Conservation (phyloP, 2,113 vertebrate genomes). For the Nycticryphes semicollaris region DNA sequence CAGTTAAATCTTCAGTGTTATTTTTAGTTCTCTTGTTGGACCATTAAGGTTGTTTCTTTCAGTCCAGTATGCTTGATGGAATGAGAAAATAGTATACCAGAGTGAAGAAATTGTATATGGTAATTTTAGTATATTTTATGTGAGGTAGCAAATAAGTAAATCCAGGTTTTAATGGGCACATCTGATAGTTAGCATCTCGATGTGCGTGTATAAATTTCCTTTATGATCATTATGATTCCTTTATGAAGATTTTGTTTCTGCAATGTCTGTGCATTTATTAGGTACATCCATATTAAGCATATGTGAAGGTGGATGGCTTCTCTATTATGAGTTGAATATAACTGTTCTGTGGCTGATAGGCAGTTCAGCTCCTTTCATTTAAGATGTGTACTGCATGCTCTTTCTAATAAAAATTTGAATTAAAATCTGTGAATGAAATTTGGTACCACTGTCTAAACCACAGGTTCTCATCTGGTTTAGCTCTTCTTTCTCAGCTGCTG, state of each 20-base stretch:
- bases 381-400: neutral
- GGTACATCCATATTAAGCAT: neutral
- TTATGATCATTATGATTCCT: neutral
- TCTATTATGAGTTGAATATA: neutral
- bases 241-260: neutral
- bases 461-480: constrained; percentile 10
- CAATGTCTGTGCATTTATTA: neutral
- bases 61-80: neutral
- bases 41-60: neutral
- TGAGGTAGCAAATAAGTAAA: neutral
- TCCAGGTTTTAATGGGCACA: neutral
- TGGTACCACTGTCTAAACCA: neutral
- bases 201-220: neutral
- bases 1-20: neutral
- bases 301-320: neutral
- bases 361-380: neutral
- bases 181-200: neutral
- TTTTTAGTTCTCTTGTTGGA: constrained; percentile 8
- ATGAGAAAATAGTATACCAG: neutral
- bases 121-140: neutral
- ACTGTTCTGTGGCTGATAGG: neutral
- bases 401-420: constrained; percentile 4
- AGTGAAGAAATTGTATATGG: neutral
- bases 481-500: neutral
- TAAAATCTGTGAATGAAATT: constrained; percentile 41